Base-by-base conservation (phyloP, 2,113 vertebrate genomes). In the Etheostoma spectabile region DNA sequence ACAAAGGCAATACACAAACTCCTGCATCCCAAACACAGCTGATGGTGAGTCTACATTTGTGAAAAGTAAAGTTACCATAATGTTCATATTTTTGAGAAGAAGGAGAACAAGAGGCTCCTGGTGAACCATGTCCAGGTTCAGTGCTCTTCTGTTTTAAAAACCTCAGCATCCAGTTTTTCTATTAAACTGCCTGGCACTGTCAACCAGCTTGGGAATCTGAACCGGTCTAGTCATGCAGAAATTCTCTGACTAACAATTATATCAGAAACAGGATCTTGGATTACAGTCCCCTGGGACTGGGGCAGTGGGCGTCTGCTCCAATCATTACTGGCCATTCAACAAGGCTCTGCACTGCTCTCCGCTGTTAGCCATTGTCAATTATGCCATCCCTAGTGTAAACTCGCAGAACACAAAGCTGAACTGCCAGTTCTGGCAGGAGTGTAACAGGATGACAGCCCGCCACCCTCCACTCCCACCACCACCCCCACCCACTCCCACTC, bases 221-320 rank as follows among this genome's bases (percentile, higher is more conserved):
- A 93, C 90, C 80, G 83, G 90, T 71, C 89, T 93, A 95, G 92
- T 90, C 94, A 95, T 95, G 95, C 95, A 95, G 95, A 96, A 95
- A 95, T 95, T 96, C 94, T 96, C 95, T 95, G 95, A 95, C 95
- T 96, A 95, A 96, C 95, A 96, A 96, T 96, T 96, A 96, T 96
- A 96, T 96, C 95, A 95, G 95, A 94, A 96, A 95, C 94, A 95
- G 94, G 94, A 96, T 96, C 95, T 95, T 92, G 94, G 95, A 95
- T 95, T 95, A 95, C 90, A 81, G 91, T 95, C 95, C 94, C 95
- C 74, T 5, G 95, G 90, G 95, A 94, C 87, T 75, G 82, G 93
- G 92, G 89, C 93, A 93, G 95, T 94, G 93, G 94, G 94, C 93
- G 94, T 96, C 94, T 93, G 93, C 95, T 95, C 94, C 95, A 95